These are phyloP conservation scores for Drosophila gaucha DNA, from an alignment of 2,888 invertebrate species.

Conservation along the genomic window DNA sequence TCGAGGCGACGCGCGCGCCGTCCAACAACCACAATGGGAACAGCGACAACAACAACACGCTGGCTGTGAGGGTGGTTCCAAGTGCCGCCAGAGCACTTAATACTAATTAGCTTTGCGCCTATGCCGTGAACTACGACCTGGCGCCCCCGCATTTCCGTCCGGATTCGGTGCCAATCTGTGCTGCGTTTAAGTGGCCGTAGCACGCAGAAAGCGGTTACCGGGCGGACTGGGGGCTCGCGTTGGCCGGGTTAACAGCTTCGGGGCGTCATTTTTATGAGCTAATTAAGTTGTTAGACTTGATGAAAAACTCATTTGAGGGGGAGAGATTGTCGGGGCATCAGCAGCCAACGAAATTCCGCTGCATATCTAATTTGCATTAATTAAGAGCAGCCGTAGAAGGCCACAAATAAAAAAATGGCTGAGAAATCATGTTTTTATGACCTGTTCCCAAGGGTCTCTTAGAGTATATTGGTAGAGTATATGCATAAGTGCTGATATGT, in stretches of 20 bases:
- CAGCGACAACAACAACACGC: constrained; percentile 17
- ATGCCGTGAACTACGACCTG: constrained; percentile 77
- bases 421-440: constrained; percentile 15
- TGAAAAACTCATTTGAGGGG: constrained; percentile 75
- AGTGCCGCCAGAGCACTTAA: constrained; percentile 79
- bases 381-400: constrained; percentile 45
- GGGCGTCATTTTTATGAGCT: constrained; percentile 79
- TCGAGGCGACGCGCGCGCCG: constrained; percentile 60
- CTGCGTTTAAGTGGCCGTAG: constrained; percentile 77
- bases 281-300: constrained; percentile 81
- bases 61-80: constrained; percentile 54
- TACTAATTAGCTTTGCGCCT: constrained; percentile 81
- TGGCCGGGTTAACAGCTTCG: constrained; percentile 70
- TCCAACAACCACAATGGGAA: constrained; percentile 38
- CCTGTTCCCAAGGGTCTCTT: neutral
- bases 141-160: constrained; percentile 52
- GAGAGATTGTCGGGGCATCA: neutral
- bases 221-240: constrained; percentile 10
- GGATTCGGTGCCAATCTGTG: constrained; percentile 71
- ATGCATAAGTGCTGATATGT: too few species aligned
- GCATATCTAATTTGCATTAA: constrained; percentile 79
- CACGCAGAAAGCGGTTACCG: constrained; percentile 55
- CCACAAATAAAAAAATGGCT: constrained; percentile 7
- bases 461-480: neutral
- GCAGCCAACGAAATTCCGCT: constrained; percentile 37